Evolutionary conservation across 2,888 invertebrate genomes (phyloP).

Genomic region (Ellobium chinense): DNA sequence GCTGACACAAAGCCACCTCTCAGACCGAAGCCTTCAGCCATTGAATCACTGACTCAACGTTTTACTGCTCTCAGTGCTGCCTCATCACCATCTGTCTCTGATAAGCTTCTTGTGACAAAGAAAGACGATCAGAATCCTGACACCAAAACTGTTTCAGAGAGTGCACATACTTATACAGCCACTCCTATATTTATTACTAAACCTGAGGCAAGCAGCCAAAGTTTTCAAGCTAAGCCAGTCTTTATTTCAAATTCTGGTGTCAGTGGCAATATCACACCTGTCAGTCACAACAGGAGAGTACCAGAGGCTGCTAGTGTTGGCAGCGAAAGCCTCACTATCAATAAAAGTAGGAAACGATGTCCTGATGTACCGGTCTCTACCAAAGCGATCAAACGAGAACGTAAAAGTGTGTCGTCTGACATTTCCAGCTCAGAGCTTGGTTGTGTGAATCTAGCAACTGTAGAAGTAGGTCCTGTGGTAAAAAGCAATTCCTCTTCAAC

Average conservation of each 20-base stretch:
- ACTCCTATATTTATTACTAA: conserved; percentile 43
- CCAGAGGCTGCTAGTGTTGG: neutral
- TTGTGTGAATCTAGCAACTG: neutral
- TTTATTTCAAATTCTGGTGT: neutral
- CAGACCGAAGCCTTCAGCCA: neutral
- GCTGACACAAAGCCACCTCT: neutral
- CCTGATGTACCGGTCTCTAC: conserved; percentile 20
- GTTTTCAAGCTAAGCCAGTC: conserved; percentile 13
- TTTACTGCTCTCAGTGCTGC: conserved; percentile 33
- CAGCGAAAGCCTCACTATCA: neutral
- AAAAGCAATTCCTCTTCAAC: conserved; percentile 1
- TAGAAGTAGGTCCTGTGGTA: neutral
- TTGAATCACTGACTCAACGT: conserved; percentile 15
- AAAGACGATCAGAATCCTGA: neutral
- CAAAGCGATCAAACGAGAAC: conserved; percentile 20
- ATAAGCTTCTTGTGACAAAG: neutral
- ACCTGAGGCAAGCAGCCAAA: neutral
- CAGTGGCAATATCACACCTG: neutral
- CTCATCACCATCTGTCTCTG: neutral
- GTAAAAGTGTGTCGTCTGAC: conserved; percentile 5
- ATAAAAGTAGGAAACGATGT: conserved; percentile 27
- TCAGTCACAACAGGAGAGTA: neutral
- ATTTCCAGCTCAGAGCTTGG: neutral
- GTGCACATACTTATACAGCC: conserved; percentile 38
- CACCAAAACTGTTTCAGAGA: neutral